Conservation (phyloP, 1,140 invertebrate species). For the Neodiprion virginianus region DNA sequence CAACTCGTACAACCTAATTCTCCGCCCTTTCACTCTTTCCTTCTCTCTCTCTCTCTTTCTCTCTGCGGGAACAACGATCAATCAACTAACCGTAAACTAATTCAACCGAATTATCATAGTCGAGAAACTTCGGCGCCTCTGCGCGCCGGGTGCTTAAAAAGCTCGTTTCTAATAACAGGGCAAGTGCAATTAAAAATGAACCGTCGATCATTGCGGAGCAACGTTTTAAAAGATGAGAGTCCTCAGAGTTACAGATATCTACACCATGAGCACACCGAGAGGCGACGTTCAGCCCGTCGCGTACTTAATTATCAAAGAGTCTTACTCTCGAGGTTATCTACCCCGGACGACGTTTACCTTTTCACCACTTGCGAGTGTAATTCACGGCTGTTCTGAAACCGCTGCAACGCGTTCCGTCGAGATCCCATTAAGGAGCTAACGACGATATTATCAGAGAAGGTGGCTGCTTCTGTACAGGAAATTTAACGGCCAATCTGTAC, state of each 20-base stretch:
- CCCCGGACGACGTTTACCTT: background rate
- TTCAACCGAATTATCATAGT: too few species aligned
- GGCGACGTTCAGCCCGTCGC: too few species aligned
- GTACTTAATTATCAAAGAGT: background rate
- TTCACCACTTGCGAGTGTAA: constrained; percentile 41
- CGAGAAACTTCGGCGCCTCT: too few species aligned
- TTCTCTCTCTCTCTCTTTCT: too few species aligned
- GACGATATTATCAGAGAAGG: constrained; percentile 37
- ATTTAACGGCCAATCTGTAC: constrained; percentile 39
- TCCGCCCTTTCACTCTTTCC: too few species aligned
- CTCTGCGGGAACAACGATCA: too few species aligned
- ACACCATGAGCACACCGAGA: too few species aligned
- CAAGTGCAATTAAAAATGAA: background rate
- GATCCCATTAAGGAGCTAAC: constrained; percentile 44
- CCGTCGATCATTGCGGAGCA: background rate
- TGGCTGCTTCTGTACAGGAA: constrained; percentile 27
- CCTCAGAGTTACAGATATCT: too few species aligned
- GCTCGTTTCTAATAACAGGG: too few species aligned
- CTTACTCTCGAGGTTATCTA: constrained; percentile 3
- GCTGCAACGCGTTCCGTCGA: constrained; percentile 38
- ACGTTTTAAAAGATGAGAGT: background rate
- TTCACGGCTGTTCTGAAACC: constrained; percentile 27
- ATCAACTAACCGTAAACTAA: too few species aligned
- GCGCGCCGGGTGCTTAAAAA: too few species aligned
- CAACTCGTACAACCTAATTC: too few species aligned